Conservation (phyloP, 2,113 vertebrate genomes). For the Eonycteris spelaea region DNA sequence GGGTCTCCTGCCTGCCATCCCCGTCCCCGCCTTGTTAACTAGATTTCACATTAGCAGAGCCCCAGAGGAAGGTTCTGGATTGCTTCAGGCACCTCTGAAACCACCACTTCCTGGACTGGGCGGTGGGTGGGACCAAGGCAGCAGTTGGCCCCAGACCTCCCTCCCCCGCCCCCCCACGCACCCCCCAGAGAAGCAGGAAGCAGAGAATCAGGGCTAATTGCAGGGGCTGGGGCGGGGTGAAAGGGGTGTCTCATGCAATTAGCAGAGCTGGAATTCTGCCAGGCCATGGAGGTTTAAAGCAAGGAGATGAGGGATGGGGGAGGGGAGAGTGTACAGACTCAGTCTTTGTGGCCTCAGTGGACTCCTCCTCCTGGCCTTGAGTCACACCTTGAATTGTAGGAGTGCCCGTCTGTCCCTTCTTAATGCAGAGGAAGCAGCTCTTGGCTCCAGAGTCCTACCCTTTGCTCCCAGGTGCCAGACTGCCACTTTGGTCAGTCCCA, state of each 20-base stretch:
- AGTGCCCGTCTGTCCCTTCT: background rate
- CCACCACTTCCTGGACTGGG: conserved; percentile 28
- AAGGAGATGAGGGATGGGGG: rapidly evolving
- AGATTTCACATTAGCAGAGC: background rate
- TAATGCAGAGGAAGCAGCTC: background rate
- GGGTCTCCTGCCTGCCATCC: background rate
- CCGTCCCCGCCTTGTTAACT: too few species aligned
- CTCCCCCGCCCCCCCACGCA: background rate
- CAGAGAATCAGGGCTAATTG: conserved; percentile 51
- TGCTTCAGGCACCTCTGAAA: conserved; percentile 49
- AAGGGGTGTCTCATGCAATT: conserved; percentile 59
- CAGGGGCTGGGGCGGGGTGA: conserved; percentile 31
- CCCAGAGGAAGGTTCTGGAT: background rate
- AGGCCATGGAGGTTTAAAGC: background rate
- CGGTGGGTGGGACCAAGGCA: background rate
- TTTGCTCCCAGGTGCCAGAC: background rate
- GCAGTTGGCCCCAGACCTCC: background rate
- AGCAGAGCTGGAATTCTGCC: conserved; percentile 43
- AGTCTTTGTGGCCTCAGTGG: background rate
- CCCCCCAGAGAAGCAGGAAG: conserved; percentile 40
- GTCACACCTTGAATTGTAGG: background rate
- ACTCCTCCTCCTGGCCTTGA: background rate
- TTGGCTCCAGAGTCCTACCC: background rate
- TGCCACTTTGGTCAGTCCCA: background rate
- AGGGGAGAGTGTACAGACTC: rapidly evolving